phyloP scores from a whole-genome alignment of 2,113 vertebrate species.

The Pseudolaguvia tuberculata region DNA sequence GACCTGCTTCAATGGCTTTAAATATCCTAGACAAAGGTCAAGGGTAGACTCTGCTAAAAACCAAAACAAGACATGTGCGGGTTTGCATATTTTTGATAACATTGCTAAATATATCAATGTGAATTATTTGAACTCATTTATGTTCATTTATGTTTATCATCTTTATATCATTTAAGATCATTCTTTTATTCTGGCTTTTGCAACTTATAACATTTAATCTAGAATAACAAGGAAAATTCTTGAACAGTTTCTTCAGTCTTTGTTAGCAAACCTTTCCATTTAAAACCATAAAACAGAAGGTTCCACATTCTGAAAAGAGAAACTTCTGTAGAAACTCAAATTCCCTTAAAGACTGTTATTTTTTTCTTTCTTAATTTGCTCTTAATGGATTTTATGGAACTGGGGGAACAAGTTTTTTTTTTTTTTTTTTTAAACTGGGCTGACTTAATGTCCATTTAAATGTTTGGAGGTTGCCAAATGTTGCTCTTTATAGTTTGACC shows the following conservation, averaged over 20 bases:
- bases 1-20: too few relatives aligned
- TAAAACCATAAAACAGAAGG: neutral
- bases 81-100: neutral
- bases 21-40: too few relatives aligned
- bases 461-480: neutral
- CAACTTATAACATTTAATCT: neutral
- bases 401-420: neutral
- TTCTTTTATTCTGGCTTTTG: neutral
- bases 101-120: neutral
- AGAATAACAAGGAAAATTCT: too few relatives aligned
- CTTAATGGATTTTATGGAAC: neutral
- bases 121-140: neutral
- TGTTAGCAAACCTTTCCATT: neutral
- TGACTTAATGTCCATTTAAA: neutral
- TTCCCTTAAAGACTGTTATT: too few relatives aligned
- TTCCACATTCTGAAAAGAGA: neutral
- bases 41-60: neutral
- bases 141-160: neutral
- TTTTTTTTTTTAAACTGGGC: neutral
- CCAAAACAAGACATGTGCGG: too few relatives aligned
- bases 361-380: conserved; percentile 1
- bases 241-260: neutral
- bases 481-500: conserved; percentile 13
- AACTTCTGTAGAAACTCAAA: neutral
- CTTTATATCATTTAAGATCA: neutral